Evolutionary conservation across 2,888 invertebrate species (phyloP).

Genomic region (Colostygia pectinataria): DNA sequence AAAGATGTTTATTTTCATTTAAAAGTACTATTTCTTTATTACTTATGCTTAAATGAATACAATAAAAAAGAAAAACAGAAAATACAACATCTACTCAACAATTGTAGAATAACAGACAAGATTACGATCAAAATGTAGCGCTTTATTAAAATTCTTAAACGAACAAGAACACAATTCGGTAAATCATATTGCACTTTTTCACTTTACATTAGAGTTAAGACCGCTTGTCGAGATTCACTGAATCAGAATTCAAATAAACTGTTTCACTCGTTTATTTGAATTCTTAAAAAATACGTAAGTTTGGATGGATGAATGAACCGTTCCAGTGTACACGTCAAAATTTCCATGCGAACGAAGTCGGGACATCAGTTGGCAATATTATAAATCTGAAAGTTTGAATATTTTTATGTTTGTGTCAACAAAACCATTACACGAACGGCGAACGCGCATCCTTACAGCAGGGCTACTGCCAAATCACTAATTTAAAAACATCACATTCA

Average conservation of each 20-base stretch:
- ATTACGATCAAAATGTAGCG: constrained; percentile 8
- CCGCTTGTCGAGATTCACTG: neutral
- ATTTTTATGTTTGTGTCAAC: too few relatives aligned
- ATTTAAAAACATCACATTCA: constrained; percentile 30
- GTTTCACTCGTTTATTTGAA: too few relatives aligned
- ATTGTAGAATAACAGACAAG: constrained; percentile 2
- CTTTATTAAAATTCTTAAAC: neutral
- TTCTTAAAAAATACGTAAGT: too few relatives aligned
- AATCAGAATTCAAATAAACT: constrained; percentile 2
- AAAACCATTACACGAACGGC: constrained; percentile 5
- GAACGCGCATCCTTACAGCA: constrained; percentile 8
- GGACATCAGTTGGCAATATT: too few relatives aligned
- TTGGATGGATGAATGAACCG: too few relatives aligned
- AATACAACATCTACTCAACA: too few relatives aligned
- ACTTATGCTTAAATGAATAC: neutral
- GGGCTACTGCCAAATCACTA: constrained; percentile 16
- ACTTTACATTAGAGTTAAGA: neutral
- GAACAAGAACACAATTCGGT: neutral
- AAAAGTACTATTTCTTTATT: too few relatives aligned
- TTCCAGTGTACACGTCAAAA: too few relatives aligned
- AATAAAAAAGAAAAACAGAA: too few relatives aligned
- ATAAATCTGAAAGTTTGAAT: constrained; percentile 7
- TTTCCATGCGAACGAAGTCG: too few relatives aligned
- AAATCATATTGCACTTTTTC: neutral
- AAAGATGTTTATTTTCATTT: too few relatives aligned